Conservation (phyloP, 2,113 vertebrate species). For the Eurystomus gularis region DNA sequence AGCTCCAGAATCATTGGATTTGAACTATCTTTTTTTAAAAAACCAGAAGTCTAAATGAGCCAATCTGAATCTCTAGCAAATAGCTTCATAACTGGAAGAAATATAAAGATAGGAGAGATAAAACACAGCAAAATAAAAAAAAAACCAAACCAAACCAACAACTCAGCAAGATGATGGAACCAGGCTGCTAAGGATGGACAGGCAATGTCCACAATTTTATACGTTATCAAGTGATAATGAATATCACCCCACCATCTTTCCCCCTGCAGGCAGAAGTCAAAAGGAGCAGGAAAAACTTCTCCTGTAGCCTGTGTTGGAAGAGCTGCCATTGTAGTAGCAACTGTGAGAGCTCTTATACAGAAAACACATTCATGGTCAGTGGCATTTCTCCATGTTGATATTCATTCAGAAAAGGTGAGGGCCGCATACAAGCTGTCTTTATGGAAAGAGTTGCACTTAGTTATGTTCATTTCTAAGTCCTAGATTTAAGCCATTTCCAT, state of each 20-base stretch:
- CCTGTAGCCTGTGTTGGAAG: background rate
- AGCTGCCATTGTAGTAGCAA: background rate
- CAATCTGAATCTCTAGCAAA: background rate
- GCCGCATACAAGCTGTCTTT: background rate
- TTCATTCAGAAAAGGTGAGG: background rate
- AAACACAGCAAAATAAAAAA: background rate
- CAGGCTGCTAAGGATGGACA: background rate
- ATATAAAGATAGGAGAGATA: background rate
- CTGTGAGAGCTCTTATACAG: background rate
- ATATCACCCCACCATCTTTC: too few relatives aligned
- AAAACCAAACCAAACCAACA: background rate
- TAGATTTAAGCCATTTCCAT: background rate
- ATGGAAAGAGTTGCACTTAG: background rate
- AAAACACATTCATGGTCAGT: background rate
- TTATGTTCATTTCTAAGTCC: background rate
- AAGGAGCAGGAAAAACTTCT: background rate
- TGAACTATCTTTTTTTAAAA: background rate
- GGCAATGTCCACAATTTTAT: background rate
- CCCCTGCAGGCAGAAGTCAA: background rate
- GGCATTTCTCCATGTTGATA: background rate
- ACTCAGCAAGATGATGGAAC: background rate
- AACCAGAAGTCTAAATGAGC: background rate
- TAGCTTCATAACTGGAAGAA: background rate
- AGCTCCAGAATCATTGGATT: background rate
- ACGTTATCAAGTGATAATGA: background rate